phyloP scores from a whole-genome alignment of 2,888 invertebrate genomes.

The Tholera decimalis region DNA sequence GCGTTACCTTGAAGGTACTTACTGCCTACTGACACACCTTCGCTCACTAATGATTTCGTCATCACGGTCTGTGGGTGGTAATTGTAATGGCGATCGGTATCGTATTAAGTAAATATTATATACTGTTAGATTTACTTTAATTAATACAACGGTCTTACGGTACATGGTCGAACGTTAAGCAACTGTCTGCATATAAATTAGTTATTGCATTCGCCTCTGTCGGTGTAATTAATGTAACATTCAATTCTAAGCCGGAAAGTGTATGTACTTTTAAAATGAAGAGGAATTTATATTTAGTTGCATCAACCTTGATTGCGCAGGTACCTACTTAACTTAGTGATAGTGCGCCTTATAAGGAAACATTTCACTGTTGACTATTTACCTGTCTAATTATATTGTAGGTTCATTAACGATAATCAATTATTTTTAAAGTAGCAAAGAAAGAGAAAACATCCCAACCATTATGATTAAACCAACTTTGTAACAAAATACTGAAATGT shows the following conservation, averaged over 20 bases:
- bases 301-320: constrained; percentile 9
- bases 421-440: neutral
- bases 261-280: constrained; percentile 13
- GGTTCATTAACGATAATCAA: neutral
- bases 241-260: constrained; percentile 32
- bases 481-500: too few species aligned
- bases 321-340: constrained; percentile 6
- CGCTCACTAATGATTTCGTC: constrained; percentile 65
- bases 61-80: constrained; percentile 66
- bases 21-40: constrained; percentile 67
- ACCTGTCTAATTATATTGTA: constrained; percentile 1
- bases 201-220: constrained; percentile 41
- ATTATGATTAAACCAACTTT: too few species aligned
- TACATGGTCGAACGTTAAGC: constrained; percentile 56
- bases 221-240: constrained; percentile 37
- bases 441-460: too few species aligned
- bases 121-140: constrained; percentile 71
- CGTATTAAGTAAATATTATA: constrained; percentile 69
- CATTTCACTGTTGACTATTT: neutral
- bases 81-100: constrained; percentile 62
- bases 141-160: constrained; percentile 68
- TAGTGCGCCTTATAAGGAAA: constrained; percentile 14
- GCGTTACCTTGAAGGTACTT: constrained; percentile 47
- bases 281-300: constrained; percentile 18
- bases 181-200: constrained; percentile 66